Conservation (phyloP, 1,140 invertebrate genomes). For the Babylonia areolata region DNA sequence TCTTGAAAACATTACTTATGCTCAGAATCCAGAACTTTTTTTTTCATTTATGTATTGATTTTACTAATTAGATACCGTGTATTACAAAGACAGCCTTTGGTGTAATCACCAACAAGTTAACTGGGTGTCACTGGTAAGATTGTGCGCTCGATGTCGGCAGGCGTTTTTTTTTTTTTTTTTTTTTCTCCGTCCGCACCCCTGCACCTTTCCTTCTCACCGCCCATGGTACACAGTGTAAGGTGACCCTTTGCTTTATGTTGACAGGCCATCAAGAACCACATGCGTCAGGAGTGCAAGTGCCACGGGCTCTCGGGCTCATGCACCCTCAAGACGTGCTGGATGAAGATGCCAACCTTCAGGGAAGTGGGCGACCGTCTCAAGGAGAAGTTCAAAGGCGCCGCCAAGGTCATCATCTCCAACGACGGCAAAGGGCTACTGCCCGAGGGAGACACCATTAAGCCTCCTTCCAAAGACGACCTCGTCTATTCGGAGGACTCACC, state of each 20-base stretch:
- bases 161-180: too few relatives aligned
- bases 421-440: slow-evolving; percentile 65
- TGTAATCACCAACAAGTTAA: too few relatives aligned
- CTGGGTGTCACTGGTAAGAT: too few relatives aligned
- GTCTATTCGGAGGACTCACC: slow-evolving; percentile 92
- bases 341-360: slow-evolving; percentile 89
- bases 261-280: slow-evolving; percentile 66
- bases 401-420: slow-evolving; percentile 80
- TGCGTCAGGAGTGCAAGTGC: slow-evolving; percentile 86
- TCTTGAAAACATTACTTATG: too few relatives aligned
- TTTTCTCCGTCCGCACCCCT: too few relatives aligned
- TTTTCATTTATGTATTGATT: too few relatives aligned
- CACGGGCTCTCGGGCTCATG: slow-evolving; percentile 97
- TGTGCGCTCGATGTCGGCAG: too few relatives aligned
- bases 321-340: slow-evolving; percentile 96
- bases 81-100: too few relatives aligned
- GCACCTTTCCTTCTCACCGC: too few relatives aligned
- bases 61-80: too few relatives aligned
- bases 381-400: slow-evolving; percentile 88
- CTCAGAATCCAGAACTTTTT: too few relatives aligned
- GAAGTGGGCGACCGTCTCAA: slow-evolving; percentile 87
- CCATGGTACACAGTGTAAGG: too few relatives aligned
- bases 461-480: slow-evolving; percentile 90
- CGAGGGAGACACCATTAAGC: slow-evolving; percentile 76
- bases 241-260: slow-evolving; percentile 37